Base-by-base conservation (phyloP, 2,113 vertebrate species). In the Emydura subglobosa region DNA sequence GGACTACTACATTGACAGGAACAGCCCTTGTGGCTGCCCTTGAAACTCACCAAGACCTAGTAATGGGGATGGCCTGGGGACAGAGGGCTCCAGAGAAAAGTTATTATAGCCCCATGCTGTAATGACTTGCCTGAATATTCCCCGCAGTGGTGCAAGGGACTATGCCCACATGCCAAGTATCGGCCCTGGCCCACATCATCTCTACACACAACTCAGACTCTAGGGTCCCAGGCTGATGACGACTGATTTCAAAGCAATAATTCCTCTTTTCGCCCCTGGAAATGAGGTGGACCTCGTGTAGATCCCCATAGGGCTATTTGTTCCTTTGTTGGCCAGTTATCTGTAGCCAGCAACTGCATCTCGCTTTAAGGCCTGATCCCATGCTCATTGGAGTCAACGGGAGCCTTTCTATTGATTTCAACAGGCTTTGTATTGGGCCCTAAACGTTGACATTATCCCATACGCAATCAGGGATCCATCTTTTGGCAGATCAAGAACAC, bases 321-420 rank as follows among this genome's bases (percentile, higher is more conserved):
- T 4, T 50, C 39, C 47, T 65, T 27, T 0, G 0, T 11, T 51
- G 29, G 53, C 29, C 19, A 88, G 72, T 44, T 0, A 0, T 59
- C 21, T 1, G n/a, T 53, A 82, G 25, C 2, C 8, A 79, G 78
- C 3, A 76, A 25, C 10, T 42, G 10, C 24, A n/a, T 2, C 0
- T 0, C 7, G 16, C n/a, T 42, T 47, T 27, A 79, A 34, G 27
- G 14, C 2, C 57, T 74, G 9, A 42, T 74, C 19, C 34, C 10
- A 76, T 14, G 12, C 72, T 76, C 72, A 76, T 13, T 76, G 24
- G 44, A 24, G 24, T 44, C 31, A 44, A 22, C 0, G 0, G 57
- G 25, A 76, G 47, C 49, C 4, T 44, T 83, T 76, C 47, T 53
- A 65, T 22, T 0, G 0, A 17, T 17, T 86, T 80, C 19, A 76